phyloP scores from a whole-genome alignment of 2,113 vertebrate genomes.

The Passer domesticus region DNA sequence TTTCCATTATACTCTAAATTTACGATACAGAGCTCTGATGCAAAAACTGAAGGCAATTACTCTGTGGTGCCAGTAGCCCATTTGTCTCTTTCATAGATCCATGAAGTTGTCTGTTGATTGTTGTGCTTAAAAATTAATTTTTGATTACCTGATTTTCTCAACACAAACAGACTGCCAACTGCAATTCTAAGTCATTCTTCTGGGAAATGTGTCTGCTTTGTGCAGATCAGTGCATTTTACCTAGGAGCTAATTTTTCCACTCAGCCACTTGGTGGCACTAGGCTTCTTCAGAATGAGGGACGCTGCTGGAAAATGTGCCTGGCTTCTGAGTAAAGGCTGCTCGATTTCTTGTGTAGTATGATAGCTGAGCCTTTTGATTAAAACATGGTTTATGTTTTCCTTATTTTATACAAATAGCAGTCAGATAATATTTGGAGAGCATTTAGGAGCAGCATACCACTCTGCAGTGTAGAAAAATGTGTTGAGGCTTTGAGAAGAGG shows the following conservation, averaged over 20 bases:
- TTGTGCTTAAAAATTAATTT: constrained; percentile 37
- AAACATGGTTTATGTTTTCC: constrained; percentile 34
- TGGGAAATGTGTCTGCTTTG: background rate
- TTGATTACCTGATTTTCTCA: background rate
- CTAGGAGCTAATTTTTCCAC: background rate
- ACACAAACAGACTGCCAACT: background rate
- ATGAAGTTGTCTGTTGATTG: background rate
- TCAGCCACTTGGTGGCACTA: constrained; percentile 63
- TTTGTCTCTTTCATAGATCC: background rate
- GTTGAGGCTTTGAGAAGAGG: background rate
- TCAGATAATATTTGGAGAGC: constrained; percentile 31
- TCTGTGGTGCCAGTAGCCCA: background rate
- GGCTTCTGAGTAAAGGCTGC: background rate
- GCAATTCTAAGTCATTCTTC: background rate
- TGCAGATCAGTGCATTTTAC: background rate
- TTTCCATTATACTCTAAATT: background rate
- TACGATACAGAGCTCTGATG: background rate
- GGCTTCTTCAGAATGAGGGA: background rate
- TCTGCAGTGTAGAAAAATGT: background rate
- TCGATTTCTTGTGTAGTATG: background rate
- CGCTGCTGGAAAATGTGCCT: rapidly evolving
- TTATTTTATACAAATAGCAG: constrained; percentile 27
- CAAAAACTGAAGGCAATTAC: background rate
- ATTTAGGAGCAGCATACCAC: background rate
- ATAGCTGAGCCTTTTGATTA: constrained; percentile 35